Conservation (phyloP, 1,140 invertebrate species). For the Mycetomoellerius zeteki region DNA sequence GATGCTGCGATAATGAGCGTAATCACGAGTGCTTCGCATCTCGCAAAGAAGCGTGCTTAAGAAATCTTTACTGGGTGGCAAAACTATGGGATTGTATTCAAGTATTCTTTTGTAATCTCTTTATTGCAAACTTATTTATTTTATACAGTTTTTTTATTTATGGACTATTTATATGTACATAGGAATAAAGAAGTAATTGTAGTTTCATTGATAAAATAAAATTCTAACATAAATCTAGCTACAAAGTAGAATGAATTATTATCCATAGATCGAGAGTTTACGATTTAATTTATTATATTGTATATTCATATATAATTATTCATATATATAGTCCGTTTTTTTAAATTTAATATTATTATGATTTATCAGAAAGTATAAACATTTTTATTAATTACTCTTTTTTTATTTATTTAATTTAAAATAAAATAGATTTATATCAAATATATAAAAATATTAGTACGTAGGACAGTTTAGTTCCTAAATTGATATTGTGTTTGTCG, state of each 20-base stretch:
- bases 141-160: not conserved
- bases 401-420: not conserved
- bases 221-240: not conserved
- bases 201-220: not conserved
- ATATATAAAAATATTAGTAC: not conserved
- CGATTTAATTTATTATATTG: not conserved
- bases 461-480: not conserved
- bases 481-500: not conserved
- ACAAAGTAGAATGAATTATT: not conserved
- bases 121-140: slow-evolving; percentile 26
- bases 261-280: not conserved
- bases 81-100: not conserved
- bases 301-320: not conserved
- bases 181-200: not conserved
- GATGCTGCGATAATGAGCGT: slow-evolving; percentile 33
- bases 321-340: not conserved
- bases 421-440: not conserved
- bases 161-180: not conserved
- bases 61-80: slow-evolving; percentile 6
- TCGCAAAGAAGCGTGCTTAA: not conserved
- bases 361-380: not conserved
- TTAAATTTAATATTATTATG: not conserved
- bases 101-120: not conserved
- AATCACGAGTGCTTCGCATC: slow-evolving; percentile 5
- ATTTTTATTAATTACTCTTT: not conserved